phyloP scores from a whole-genome alignment of 1,140 invertebrate genomes.

The Drosophila tani region DNA sequence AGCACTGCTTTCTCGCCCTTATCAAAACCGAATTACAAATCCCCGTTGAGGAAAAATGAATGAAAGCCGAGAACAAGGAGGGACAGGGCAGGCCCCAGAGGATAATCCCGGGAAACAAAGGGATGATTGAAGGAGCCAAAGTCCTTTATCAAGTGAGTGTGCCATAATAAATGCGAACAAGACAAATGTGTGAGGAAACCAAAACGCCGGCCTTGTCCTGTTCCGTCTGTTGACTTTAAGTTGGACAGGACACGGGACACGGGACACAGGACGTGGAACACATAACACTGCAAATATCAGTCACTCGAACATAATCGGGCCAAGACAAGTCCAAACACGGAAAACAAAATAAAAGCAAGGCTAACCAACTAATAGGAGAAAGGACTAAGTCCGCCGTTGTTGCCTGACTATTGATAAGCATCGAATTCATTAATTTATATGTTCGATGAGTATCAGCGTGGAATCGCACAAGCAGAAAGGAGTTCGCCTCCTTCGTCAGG shows the following conservation, averaged over 20 bases:
- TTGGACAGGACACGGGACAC: constrained; percentile 38
- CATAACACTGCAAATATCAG: constrained; percentile 46
- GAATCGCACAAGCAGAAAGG: constrained; percentile 62
- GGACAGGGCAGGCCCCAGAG: constrained; percentile 21
- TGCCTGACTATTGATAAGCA: constrained; percentile 75
- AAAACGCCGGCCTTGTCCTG: constrained; percentile 32
- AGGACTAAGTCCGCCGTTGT: constrained; percentile 32
- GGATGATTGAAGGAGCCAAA: constrained; percentile 72
- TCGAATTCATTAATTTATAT: constrained; percentile 84
- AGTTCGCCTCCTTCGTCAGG: constrained; percentile 55
- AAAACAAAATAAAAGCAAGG: constrained; percentile 47
- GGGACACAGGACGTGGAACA: not conserved
- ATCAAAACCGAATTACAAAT: constrained; percentile 81
- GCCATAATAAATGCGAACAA: constrained; percentile 66
- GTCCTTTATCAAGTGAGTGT: constrained; percentile 78
- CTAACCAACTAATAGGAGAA: constrained; percentile 76
- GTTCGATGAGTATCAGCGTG: constrained; percentile 69
- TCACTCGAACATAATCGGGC: constrained; percentile 80
- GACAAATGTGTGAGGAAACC: constrained; percentile 32
- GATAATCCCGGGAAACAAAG: constrained; percentile 64
- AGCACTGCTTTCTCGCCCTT: constrained; percentile 42
- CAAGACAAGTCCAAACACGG: constrained; percentile 43
- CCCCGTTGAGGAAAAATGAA: constrained; percentile 42
- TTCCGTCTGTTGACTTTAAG: constrained; percentile 68
- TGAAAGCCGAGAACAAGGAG: constrained; percentile 17